Evolutionary conservation across 1,140 invertebrate genomes (phyloP), one percentile per base, ranked within the genome.

Genomic region (Magallana angulata): DNA sequence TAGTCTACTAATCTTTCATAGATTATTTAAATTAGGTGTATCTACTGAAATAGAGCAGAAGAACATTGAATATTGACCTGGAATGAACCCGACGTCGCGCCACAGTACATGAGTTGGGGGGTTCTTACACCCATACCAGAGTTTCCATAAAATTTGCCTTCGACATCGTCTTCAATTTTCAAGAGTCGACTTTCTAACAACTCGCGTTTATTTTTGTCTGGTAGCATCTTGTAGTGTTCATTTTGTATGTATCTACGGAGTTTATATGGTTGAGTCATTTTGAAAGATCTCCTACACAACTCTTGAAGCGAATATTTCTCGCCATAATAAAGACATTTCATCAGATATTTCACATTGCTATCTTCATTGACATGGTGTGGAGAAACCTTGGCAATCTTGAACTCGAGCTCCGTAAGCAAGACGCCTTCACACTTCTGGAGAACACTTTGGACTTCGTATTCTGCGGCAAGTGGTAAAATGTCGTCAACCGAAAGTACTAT

Each of bases 261-360:
- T 48, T 71, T n/a, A n/a, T n/a, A 64, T 14, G 60, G 24, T 71
- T 18, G 64, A 24, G 12, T 24, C 24, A 71, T 30, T 71, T 71
- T 8, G 24, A 71, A 71, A 30, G 64, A 7, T 71, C 30, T 71
- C 16, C 2, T 9, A 71, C 36, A 71, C n/a, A 71, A 11, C 18
- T 71, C 18, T 24, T 18, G 18, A 18, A 71, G 30, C 18, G 7
- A 18, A 24, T 71, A 71, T 18, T 71, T 24, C 11, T 7, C 18
- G 64, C 64, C 64, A 71, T 71, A 71, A 24, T 71, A 36, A 6
- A 71, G 18, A 30, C 64, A 71, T 18, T 71, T 71, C 64, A 24
- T 71, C 7, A 71, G 24, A 18, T 71, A 71, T 71, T 30, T 24
- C 16, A 71, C 64, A 7, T 30, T 24, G 30, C 30, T 24, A 11